Conservation (phyloP, 2,797 vertebrate species). For the Graptemys geographica region DNA sequence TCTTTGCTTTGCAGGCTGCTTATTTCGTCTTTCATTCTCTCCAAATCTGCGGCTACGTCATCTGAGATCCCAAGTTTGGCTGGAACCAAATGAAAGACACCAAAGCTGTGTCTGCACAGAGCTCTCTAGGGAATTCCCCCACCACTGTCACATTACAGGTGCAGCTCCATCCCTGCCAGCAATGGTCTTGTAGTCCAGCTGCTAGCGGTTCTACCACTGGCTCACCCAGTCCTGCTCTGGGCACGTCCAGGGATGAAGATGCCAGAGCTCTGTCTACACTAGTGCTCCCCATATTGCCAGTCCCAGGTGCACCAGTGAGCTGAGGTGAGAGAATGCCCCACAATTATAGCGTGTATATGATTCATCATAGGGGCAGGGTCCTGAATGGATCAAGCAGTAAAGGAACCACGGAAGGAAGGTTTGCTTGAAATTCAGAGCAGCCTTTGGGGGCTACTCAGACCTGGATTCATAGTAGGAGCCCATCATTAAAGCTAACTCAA, state of each 20-base stretch:
- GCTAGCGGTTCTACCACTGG: neutral
- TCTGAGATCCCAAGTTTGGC: neutral
- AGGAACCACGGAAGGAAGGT: neutral
- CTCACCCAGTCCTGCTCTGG: neutral
- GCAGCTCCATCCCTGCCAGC: rapidly evolving
- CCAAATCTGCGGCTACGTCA: neutral
- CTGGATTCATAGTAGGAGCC: neutral
- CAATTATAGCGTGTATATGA: neutral
- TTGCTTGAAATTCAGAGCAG: neutral
- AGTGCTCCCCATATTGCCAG: neutral
- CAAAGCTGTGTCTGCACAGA: neutral
- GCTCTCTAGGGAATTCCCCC: neutral
- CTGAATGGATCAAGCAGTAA: neutral
- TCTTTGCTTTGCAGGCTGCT: neutral
- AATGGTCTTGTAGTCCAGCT: neutral
- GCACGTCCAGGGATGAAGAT: neutral
- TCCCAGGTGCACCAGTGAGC: neutral
- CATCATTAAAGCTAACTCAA: neutral
- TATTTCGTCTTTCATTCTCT: constrained; percentile 27
- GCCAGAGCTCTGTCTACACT: neutral
- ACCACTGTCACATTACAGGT: neutral
- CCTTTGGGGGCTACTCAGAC: neutral
- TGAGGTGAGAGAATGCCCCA: neutral
- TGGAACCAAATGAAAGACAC: constrained; percentile 45
- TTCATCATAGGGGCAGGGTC: neutral